Base-by-base conservation (phyloP, 2,113 vertebrate species). In the Struthidea cinerea region DNA sequence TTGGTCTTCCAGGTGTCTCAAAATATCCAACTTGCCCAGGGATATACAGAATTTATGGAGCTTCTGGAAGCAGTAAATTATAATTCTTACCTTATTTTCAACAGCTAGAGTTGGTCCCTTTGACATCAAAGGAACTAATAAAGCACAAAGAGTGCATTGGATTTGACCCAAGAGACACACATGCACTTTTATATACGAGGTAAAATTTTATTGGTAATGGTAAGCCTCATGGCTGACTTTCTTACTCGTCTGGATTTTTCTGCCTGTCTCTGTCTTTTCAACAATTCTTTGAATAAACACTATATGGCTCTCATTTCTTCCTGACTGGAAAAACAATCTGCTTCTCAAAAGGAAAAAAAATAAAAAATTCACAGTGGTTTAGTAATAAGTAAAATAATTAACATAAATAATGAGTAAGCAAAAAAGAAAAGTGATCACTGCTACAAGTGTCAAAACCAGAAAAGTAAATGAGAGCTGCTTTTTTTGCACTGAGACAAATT, bases 1-100 rank as follows among this genome's bases (percentile, higher is more conserved):
- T 27, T 35, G 73, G 24, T 55, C 65, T 69, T 94, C 42, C 64
- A 71, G 17, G 28, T 27, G 39, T 28, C 64, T 90, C 57, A 71
- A 93, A 93, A 53, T 42, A 64, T 16, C 47, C 71, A 41, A 2
- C 32, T 63, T 67, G n/a, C 44, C 64, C 49, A 89, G 73, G 27
- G 68, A 80, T 50, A 77, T 26, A 77, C 11, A 56, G 86, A 87
- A 89, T 20, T 75, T 49, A 90, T 50, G 18, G 37, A 71, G 24
- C 64, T 75, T 68, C 86, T 87, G 85, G 69, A 94, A 93, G 41
- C 57, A 68, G 63, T 84, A 84, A 75, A 78, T 94, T 90, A 76
- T 33, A 75, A 93, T 89, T 83, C 55, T 63, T 63, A 28, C 26
- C 24, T 47, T 82, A 70, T 75, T 93, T 94, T 84, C 68, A 81